Evolutionary conservation across 2,113 vertebrate genomes (phyloP), one percentile per base, ranked within the genome.

Genomic region (Colistium nudipinnis): DNA sequence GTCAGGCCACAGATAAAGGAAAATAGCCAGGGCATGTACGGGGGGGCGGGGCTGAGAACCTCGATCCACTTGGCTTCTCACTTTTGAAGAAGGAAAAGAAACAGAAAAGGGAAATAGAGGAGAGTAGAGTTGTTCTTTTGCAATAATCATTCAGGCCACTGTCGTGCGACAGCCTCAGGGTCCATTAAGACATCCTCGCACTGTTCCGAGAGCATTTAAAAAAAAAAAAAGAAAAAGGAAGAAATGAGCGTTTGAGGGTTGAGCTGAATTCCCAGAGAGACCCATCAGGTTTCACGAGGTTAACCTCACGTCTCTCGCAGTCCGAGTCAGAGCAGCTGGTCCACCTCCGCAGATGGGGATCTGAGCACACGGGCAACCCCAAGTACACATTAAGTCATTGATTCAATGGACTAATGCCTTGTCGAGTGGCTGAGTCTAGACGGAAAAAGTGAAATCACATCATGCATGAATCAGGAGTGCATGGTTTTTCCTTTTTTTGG

Each of bases 201-300:
- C 53, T 38, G 44, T 43, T 51, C 52, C 10, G 6, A 56, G n/a
- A n/a, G n/a, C n/a, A n/a, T n/a, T n/a, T n/a, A n/a, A n/a, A n/a
- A n/a, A n/a, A 35, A 44, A 20, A 33, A 24, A 10, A n/a, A 17
- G 4, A 44, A 48, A 44, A 59, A 35, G 17, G 25, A 54, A 31
- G 38, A 57, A 54, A 60, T 13, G 25, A 66, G 53, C 67, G 54
- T 67, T 52, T 10, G 61, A 72, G 52, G 45, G 41, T 14, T 28
- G 49, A 70, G 35, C 9, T 61, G 33, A 68, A 82, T 51, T 89
- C 87, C 87, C 83, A 82, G 4, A 51, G 85, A 78, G 84, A 70
- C 51, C 22, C 62, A 88, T 90, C 81, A 43, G 59, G n/a, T 84
- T 82, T 77, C 74, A 61, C 16, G 55, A 85, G 56, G 73, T 76